Base-by-base conservation (phyloP, 2,888 invertebrate species). In the Chromoteleia sp. region DNA sequence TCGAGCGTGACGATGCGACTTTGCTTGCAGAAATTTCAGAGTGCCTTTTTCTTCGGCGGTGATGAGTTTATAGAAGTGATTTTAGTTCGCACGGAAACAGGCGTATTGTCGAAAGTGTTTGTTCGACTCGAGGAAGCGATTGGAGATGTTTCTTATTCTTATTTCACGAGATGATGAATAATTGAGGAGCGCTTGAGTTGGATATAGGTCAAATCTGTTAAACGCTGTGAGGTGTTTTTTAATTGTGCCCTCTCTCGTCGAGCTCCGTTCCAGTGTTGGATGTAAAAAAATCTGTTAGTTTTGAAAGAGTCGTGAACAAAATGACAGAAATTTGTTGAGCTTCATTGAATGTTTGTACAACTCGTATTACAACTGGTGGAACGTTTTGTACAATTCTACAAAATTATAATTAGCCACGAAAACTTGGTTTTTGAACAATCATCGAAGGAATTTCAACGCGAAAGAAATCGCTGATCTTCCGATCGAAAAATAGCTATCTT, bases 121-220 rank as follows among this genome's bases (percentile, higher is more conserved):
- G 54, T 25, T 54, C 67, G 41, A 54, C 29, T 67, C 41, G 54
- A 39, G 19, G 7, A 41, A 50, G 6, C 10, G 36, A 65, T 54
- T 67, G 48, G 29, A 52, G 17, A 14, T 41, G 54, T 54, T 67
- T 54, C 52, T 52, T n/a, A 52, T 67, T 67, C 54, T 67, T 54
- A 29, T 41, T 29, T 41, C 12, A 54, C 5, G 41, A 17, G 54
- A 54, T 67, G 41, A 54, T 67, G 41, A 54, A 67, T 67, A 67
- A 67, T 54, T 67, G 54, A 67, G 54, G 39, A 15, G 41, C 5
- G n/a, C 54, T 54, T 30, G 17, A 29, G 39, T 15, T 54, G 41
- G 54, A 52, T 50, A 3, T 39, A 25, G 50, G 50, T 50, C 50
- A 65, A 30, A 65, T 21, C 36, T 39, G 65, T 39, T 8, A 65